Base-by-base conservation (phyloP, 2,797 vertebrate genomes). In the Cheracebus regulus region DNA sequence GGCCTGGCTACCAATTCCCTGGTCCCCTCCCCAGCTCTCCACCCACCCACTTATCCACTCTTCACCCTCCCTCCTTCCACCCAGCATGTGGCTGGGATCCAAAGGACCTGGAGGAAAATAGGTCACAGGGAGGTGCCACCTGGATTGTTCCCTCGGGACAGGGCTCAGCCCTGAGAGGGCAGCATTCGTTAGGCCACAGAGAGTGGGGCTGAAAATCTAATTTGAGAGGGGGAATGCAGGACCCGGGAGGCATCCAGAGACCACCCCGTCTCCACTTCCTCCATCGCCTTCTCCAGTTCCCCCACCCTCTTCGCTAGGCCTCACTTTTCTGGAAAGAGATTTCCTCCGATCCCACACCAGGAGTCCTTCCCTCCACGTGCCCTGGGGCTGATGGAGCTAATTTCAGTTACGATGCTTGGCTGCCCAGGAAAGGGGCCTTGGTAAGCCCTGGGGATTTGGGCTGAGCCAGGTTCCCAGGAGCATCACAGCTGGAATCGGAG, bases 91-190 rank as follows among this genome's bases (percentile, higher is more conserved):
- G 44, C 61, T 58, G 17, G 9, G n/a, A 86, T 76, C 67, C 48
- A 64, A 91, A 95, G 91, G 78, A 90, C 50, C 44, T 17, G 58
- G 30, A 88, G 80, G 85, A 96, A 97, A 96, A 82, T 57, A 90
- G 93, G 95, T 96, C 96, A 96, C 33, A 36, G 90, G 95, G 93
- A 79, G 93, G 84, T 90, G 87, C 55, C 44, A 30, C 84, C 87
- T 19, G 36, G 24, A 22, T 39, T 87, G 82, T 75, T 30, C 91
- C 72, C 76, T 92, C 4, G 0, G n/a, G 93, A 80, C 30, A 95
- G 41, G 48, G 39, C 46, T 67, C 48, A 89, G 81, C 82, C 67
- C 73, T 14, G 26, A 76, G 17, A 86, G 64, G 64, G 86, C 41
- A 88, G 20, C 52, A 19, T 30, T 44, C 30, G n/a, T 88, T 48